Base-by-base conservation (phyloP, 2,797 vertebrate species). In the Brotula barbata region DNA sequence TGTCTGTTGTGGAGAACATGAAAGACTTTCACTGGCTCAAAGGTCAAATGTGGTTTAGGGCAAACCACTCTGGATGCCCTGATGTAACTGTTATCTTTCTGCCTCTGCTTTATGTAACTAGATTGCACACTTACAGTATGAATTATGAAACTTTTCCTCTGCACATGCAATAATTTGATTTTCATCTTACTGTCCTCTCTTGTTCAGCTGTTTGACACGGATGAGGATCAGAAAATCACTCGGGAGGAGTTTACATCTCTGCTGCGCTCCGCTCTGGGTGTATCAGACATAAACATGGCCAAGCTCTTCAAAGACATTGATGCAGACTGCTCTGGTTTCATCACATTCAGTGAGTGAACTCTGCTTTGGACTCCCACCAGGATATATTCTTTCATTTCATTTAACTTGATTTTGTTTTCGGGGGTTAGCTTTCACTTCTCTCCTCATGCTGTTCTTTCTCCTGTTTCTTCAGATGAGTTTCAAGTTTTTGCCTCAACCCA, bases 251-350 rank as follows among this genome's bases (percentile, higher is more conserved):
- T 98, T 64, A 88, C 91, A 2, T 81, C 85, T 50, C 89, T 99
- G 77, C 83, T 98, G 61, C 93, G 91, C 73, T 96, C 94, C 7
- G 91, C 95, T 58, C 88, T 99, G 47, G 94, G 96, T 15, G 89
- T 98, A 41, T 92, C 93, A 0, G 89, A 95, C 42, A 90, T 98
- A 3, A 92, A 98, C 49, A 90, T 96, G 80, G 87, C 89, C 50
- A 70, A 90, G 22, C 95, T 99, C 51, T 99, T 99, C 78, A 91
- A 88, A 73, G 95, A 95, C 75, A 96, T 99, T 36, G 94, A 97
- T 64, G 85, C 90, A 1, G 94, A 96, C 63, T 71, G 85, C 61
- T 95, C 95, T 0, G 90, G 90, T 46, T 92, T 90, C 68, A 89
- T 99, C 61, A 95, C 94, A 16, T 98, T 95, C 15, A 90, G 97